These are phyloP conservation scores for Euzophera pinguis DNA, from an alignment of 2,888 invertebrate species.

Conservation along the genomic window DNA sequence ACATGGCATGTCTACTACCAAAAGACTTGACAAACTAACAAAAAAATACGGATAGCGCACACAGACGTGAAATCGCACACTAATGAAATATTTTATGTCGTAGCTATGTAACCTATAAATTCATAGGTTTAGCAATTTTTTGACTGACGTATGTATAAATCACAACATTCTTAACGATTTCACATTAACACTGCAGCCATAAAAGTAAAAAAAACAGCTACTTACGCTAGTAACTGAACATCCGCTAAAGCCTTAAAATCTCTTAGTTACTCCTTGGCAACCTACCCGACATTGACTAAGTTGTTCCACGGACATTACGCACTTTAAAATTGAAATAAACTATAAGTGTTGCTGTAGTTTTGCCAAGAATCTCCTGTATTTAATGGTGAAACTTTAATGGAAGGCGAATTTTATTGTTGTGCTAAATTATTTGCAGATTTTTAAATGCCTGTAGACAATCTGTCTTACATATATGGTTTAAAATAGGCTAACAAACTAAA, in stretches of 20 bases:
- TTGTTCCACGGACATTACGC: conserved; percentile 18
- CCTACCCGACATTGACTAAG: conserved; percentile 14
- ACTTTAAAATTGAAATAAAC: conserved; percentile 23
- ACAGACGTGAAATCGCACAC: too few species aligned
- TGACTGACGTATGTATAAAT: too few species aligned
- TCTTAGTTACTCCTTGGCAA: conserved; percentile 1
- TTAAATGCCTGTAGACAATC: background rate
- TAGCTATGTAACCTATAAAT: too few species aligned
- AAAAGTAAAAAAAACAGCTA: background rate
- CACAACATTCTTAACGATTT: too few species aligned
- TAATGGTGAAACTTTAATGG: conserved; percentile 9
- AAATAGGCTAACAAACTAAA: too few species aligned
- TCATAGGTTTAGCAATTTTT: too few species aligned
- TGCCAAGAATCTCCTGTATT: conserved; percentile 4
- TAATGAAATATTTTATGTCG: too few species aligned
- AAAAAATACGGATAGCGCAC: too few species aligned
- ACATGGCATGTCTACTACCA: too few species aligned
- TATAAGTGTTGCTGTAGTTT: conserved; percentile 7
- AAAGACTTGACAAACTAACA: too few species aligned
- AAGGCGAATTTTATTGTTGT: background rate
- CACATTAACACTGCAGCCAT: background rate
- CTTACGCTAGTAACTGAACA: background rate
- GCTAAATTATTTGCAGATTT: background rate
- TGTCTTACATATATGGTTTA: too few species aligned
- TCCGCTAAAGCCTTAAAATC: background rate